phyloP scores from a whole-genome alignment of 2,113 vertebrate genomes.

The Cyphomyrus plagiostoma region DNA sequence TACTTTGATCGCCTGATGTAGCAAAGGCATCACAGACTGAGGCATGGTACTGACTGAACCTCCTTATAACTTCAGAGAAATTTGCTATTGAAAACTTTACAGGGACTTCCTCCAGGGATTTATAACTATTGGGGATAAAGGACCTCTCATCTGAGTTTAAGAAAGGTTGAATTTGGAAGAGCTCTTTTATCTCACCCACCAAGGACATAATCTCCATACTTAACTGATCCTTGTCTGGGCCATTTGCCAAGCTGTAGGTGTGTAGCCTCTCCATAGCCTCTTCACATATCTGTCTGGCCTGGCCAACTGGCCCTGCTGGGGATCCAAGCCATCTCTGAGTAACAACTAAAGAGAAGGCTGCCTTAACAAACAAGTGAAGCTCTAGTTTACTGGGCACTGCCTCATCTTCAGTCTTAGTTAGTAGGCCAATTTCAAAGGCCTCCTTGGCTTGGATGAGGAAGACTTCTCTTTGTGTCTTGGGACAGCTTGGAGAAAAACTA shows the following conservation, averaged over 20 bases:
- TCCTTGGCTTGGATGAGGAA: slow-evolving; percentile 72
- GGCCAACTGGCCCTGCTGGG: background rate
- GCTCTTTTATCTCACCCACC: slow-evolving; percentile 56
- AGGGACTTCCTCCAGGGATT: slow-evolving; percentile 35
- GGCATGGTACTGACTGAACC: slow-evolving; percentile 72
- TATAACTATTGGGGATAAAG: slow-evolving; percentile 75
- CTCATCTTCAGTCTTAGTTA: slow-evolving; percentile 61
- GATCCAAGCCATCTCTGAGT: slow-evolving; percentile 63
- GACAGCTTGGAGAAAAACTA: slow-evolving; percentile 71
- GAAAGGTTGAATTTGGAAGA: slow-evolving; percentile 60
- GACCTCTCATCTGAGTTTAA: slow-evolving; percentile 64
- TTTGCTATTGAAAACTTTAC: slow-evolving; percentile 41
- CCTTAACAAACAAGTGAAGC: slow-evolving; percentile 80
- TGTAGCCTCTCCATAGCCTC: slow-evolving; percentile 67
- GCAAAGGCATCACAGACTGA: slow-evolving; percentile 67
- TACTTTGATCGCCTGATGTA: slow-evolving; percentile 42
- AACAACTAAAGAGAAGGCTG: slow-evolving; percentile 71
- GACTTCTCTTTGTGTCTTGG: slow-evolving; percentile 39
- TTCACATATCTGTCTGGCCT: slow-evolving; percentile 54
- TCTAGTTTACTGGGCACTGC: slow-evolving; percentile 75
- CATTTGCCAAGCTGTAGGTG: slow-evolving; percentile 48
- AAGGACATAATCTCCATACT: slow-evolving; percentile 66
- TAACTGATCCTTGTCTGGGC: slow-evolving; percentile 54
- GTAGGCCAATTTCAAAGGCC: slow-evolving; percentile 80
- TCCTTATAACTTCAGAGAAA: slow-evolving; percentile 64